Percentiles rank a stretch among this genome's conserved stretches.
Conservation (phyloP, 2,888 invertebrate genomes). For the Macrophya annulata region DNA sequence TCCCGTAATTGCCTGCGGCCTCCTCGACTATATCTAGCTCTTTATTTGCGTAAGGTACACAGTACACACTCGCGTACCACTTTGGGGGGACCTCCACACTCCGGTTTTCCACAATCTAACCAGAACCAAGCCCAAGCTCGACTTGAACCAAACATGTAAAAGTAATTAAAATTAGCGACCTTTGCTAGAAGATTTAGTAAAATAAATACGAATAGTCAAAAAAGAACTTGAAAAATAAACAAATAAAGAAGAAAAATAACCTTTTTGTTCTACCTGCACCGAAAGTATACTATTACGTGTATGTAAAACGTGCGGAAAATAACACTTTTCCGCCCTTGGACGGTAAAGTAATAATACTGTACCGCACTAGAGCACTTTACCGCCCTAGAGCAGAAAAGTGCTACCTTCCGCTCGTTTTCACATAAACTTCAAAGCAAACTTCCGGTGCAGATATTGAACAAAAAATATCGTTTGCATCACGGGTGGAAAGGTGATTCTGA, state of each 20-base stretch:
- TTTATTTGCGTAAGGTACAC: constrained; percentile 49
- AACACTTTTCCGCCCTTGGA: too few relatives aligned
- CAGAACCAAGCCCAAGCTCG: not conserved
- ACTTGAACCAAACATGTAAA: not conserved
- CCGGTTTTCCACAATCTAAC: constrained; percentile 40
- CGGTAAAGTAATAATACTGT: too few relatives aligned
- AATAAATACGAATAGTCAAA: not conserved
- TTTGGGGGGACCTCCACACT: constrained; percentile 26
- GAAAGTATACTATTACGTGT: too few relatives aligned
- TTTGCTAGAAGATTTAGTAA: not conserved
- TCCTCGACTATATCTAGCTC: constrained; percentile 44
- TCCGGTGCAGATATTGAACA: too few relatives aligned
- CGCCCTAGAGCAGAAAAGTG: too few relatives aligned
- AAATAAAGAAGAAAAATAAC: not conserved
- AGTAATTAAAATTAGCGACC: not conserved
- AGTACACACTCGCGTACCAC: constrained; percentile 49
- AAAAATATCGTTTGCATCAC: too few relatives aligned
- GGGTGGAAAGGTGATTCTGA: too few relatives aligned
- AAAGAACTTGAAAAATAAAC: not conserved
- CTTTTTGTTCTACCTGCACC: too few relatives aligned
- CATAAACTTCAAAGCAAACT: too few relatives aligned
- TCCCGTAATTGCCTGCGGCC: constrained; percentile 50
- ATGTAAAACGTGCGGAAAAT: too few relatives aligned
- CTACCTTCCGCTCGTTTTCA: too few relatives aligned
- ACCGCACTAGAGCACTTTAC: too few relatives aligned